Percentiles rank a stretch among this genome's conserved stretches.
These are phyloP conservation scores for Porites divaricata DNA, from an alignment of 92 coral and sea anemone genomes.

Conservation along the genomic window DNA sequence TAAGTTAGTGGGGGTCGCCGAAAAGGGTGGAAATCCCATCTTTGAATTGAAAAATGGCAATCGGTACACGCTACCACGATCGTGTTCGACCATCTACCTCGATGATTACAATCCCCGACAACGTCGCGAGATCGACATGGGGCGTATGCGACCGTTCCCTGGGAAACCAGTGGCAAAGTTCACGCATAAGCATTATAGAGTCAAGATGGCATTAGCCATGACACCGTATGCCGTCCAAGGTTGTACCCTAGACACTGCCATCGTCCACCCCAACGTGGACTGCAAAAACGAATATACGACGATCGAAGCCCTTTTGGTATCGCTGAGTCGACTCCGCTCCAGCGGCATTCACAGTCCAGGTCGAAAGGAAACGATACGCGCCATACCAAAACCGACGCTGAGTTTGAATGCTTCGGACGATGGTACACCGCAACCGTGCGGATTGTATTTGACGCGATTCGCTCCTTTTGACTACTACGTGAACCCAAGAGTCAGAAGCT, in stretches of 20 bases:
- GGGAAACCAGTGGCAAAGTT: neutral
- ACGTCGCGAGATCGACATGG: neutral
- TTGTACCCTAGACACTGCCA: neutral
- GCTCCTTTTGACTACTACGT: neutral
- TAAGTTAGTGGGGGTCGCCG: neutral
- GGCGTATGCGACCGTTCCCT: neutral
- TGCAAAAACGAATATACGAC: neutral
- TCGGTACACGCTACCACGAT: neutral
- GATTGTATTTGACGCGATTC: constrained; percentile 8
- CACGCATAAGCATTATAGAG: neutral
- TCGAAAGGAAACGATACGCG: neutral
- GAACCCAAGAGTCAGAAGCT: constrained; percentile 3
- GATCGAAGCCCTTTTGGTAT: neutral
- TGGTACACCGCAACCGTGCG: neutral
- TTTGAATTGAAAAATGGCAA: neutral
- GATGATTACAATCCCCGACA: neutral
- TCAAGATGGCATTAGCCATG: constrained; percentile 6
- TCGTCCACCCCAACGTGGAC: constrained; percentile 21
- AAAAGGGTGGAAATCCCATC: neutral
- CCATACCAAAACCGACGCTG: neutral
- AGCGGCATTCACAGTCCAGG: constrained; percentile 2
- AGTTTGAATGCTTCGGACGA: neutral
- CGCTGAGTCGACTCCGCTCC: neutral
- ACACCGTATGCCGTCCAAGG: constrained; percentile 11
- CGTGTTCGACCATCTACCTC: neutral